A percentile compares a stretch with the other conserved stretches of the same genome.
Conservation (phyloP, 2,113 vertebrate species). For the Merops nubicus region DNA sequence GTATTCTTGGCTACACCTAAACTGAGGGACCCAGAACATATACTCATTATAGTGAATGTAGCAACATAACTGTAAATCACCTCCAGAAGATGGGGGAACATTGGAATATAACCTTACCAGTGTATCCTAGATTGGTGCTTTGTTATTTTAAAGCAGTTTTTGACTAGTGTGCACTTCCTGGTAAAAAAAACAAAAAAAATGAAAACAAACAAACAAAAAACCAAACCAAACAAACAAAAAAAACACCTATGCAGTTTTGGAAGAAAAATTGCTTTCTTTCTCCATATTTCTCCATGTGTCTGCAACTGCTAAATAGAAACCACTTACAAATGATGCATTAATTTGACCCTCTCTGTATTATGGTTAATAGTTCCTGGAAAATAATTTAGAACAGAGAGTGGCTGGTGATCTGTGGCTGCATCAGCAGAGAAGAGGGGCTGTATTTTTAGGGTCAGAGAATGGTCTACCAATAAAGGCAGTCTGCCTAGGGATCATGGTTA, state of each 20-base stretch:
- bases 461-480: background rate
- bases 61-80: background rate
- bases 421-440: background rate
- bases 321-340: background rate
- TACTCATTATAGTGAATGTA: background rate
- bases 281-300: background rate
- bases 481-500: background rate
- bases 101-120: accelerated
- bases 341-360: background rate
- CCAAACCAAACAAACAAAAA: too few species aligned
- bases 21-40: background rate
- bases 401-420: background rate
- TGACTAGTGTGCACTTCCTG: background rate
- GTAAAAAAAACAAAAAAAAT: background rate
- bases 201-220: too few species aligned
- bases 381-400: background rate
- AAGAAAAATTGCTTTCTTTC: background rate
- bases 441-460: background rate
- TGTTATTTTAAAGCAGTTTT: background rate
- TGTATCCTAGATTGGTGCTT: background rate
- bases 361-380: background rate
- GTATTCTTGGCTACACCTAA: background rate
- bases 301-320: background rate
- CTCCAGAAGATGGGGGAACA: background rate
- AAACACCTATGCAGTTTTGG: background rate